Percentiles rank a stretch among this genome's conserved stretches.
These are phyloP conservation scores for Lithosia quadra DNA, from an alignment of 2,888 invertebrate genomes.

Conservation along the genomic window DNA sequence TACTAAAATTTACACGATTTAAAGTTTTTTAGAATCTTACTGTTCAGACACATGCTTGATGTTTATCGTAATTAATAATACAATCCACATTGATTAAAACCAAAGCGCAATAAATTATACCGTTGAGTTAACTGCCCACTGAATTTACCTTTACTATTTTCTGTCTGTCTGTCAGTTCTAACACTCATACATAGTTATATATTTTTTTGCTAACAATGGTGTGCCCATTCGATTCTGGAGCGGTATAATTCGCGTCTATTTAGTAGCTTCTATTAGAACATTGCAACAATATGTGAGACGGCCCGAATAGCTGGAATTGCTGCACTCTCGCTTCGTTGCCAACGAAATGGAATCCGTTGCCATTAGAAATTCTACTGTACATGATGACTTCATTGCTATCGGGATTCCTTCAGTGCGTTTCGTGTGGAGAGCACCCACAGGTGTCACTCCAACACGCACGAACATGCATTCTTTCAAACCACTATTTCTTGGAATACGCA, in stretches of 20 bases:
- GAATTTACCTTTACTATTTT: background rate
- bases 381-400: conserved; percentile 81
- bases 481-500: conserved; percentile 51
- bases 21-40: conserved; percentile 14
- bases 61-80: background rate
- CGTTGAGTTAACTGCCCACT: too few relatives aligned
- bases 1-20: conserved; percentile 14
- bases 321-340: conserved; percentile 81
- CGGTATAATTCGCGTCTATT: conserved; percentile 25
- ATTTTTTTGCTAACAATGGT: background rate
- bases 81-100: conserved; percentile 20
- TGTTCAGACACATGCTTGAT: conserved; percentile 1
- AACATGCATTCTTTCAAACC: conserved; percentile 57
- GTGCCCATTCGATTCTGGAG: background rate
- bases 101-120: conserved; percentile 35
- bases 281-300: conserved; percentile 69
- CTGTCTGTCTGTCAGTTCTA: too few relatives aligned
- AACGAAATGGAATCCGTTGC: conserved; percentile 84
- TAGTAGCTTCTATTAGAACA: conserved; percentile 57
- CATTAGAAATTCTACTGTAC: conserved; percentile 82
- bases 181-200: background rate
- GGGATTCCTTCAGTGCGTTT: conserved; percentile 72
- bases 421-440: conserved; percentile 50
- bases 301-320: conserved; percentile 78
- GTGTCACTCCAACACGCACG: conserved; percentile 64